Percentiles rank a stretch among this genome's conserved stretches.
These are phyloP conservation scores for Suillia variegata DNA, from an alignment of 2,888 invertebrate genomes.

Conservation along the genomic window DNA sequence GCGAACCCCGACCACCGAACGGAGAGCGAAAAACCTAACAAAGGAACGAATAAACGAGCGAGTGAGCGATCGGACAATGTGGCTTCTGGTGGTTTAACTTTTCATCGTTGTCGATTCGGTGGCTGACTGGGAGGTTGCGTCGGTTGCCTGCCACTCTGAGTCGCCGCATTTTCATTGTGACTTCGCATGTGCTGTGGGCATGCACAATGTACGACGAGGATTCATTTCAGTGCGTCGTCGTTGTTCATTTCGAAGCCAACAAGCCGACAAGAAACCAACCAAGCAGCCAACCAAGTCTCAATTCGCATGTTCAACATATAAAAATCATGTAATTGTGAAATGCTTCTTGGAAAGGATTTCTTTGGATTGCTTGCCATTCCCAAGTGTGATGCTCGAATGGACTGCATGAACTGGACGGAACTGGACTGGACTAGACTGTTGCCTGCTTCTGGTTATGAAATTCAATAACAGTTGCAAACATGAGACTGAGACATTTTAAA, in stretches of 20 bases:
- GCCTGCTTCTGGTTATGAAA: slow-evolving; percentile 30
- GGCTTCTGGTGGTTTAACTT: slow-evolving; percentile 23
- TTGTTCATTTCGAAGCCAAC: slow-evolving; percentile 24
- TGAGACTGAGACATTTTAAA: slow-evolving; percentile 42
- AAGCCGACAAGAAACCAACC: too few relatives aligned
- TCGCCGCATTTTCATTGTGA: neutral
- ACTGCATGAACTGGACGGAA: too few relatives aligned
- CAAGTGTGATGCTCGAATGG: slow-evolving; percentile 45
- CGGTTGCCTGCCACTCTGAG: neutral
- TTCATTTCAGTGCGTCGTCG: neutral
- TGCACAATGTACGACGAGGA: too few relatives aligned
- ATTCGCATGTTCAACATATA: slow-evolving; percentile 46
- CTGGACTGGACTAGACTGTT: neutral
- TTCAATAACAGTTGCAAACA: slow-evolving; percentile 34
- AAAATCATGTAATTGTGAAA: slow-evolving; percentile 47
- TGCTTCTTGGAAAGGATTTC: slow-evolving; percentile 51
- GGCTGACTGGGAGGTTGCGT: slow-evolving; percentile 33
- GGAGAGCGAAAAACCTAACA: neutral
- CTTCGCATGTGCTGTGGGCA: slow-evolving; percentile 1
- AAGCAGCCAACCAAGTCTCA: too few relatives aligned
- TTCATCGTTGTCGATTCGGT: slow-evolving; percentile 39
- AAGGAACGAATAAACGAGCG: neutral
- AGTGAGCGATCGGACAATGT: slow-evolving; percentile 14
- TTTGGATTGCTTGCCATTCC: slow-evolving; percentile 33
- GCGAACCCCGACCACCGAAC: too few relatives aligned